Percentiles rank a stretch among this genome's conserved stretches.
Evolutionary conservation across 2,888 invertebrate species (phyloP).

Genomic region (Tortricodes alternella): DNA sequence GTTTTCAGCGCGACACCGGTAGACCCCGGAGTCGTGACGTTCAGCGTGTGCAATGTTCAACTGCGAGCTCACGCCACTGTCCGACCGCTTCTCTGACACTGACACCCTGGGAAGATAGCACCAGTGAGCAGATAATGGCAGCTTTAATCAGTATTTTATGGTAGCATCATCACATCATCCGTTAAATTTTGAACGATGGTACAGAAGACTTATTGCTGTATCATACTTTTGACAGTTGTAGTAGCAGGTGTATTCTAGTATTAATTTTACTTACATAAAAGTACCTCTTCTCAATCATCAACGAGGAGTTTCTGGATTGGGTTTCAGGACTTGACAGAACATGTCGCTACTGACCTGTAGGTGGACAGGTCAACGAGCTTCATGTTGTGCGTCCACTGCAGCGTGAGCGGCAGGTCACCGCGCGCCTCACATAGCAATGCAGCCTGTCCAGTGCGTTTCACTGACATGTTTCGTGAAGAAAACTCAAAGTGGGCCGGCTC

Average conservation of each 20-base stretch:
- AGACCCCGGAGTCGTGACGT: constrained; percentile 88
- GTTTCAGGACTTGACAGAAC: no score
- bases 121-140: no score
- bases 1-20: constrained; percentile 89
- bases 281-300: no score
- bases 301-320: no score
- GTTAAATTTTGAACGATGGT: no score
- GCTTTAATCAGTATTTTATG: no score
- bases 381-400: constrained; percentile 91
- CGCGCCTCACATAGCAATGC: constrained; percentile 89
- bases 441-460: constrained; percentile 87
- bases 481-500: constrained; percentile 91
- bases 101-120: constrained; percentile 83
- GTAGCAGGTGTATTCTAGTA: no score
- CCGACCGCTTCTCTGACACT: constrained; percentile 87
- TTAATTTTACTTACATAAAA: no score
- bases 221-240: no score
- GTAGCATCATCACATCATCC: no score
- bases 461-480: constrained; percentile 89
- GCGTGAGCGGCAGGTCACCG: constrained; percentile 91
- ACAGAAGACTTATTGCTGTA: no score
- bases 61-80: constrained; percentile 87
- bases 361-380: constrained; percentile 86
- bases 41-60: constrained; percentile 86
- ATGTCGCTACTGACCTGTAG: constrained; percentile 69